Evolutionary conservation across 2,888 invertebrate species (phyloP).

Genomic region (Polietes domitor): DNA sequence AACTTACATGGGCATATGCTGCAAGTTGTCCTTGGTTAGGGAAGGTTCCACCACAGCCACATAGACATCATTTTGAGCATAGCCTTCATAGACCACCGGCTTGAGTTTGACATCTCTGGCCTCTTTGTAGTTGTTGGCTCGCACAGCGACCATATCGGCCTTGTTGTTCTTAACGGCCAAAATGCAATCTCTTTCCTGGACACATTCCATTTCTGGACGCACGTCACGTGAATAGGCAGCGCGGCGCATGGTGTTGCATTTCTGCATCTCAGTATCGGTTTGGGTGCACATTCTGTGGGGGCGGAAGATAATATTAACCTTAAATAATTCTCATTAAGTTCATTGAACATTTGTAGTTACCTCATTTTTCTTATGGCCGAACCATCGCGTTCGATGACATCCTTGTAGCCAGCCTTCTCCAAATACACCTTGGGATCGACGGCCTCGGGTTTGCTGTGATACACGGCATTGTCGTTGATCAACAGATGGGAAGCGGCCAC

Average conservation of each 20-base stretch:
- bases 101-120: slow-evolving; percentile 73
- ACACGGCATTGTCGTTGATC: slow-evolving; percentile 83
- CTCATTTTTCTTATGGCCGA: slow-evolving; percentile 85
- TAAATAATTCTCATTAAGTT: not conserved
- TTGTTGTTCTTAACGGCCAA: slow-evolving; percentile 73
- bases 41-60: slow-evolving; percentile 78
- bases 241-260: slow-evolving; percentile 87
- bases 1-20: slow-evolving; percentile 77
- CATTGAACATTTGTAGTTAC: slow-evolving; percentile 67
- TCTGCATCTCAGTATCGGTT: slow-evolving; percentile 85
- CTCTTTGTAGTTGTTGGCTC: slow-evolving; percentile 71
- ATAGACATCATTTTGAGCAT: slow-evolving; percentile 72
- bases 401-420: slow-evolving; percentile 85
- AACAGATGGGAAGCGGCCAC: slow-evolving; percentile 82
- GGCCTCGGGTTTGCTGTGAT: slow-evolving; percentile 81
- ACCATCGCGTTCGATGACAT: slow-evolving; percentile 88
- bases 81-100: slow-evolving; percentile 77
- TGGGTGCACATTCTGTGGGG: slow-evolving; percentile 85
- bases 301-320: not conserved
- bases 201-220: slow-evolving; percentile 90
- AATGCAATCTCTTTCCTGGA: slow-evolving; percentile 83
- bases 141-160: slow-evolving; percentile 75
- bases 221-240: slow-evolving; percentile 90
- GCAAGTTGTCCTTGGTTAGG: slow-evolving; percentile 72
- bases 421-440: slow-evolving; percentile 83